A percentile compares a stretch with the other conserved stretches of the same genome.
Evolutionary conservation across 2,888 invertebrate species (phyloP).

Genomic region (Habrosyne pyritoides): DNA sequence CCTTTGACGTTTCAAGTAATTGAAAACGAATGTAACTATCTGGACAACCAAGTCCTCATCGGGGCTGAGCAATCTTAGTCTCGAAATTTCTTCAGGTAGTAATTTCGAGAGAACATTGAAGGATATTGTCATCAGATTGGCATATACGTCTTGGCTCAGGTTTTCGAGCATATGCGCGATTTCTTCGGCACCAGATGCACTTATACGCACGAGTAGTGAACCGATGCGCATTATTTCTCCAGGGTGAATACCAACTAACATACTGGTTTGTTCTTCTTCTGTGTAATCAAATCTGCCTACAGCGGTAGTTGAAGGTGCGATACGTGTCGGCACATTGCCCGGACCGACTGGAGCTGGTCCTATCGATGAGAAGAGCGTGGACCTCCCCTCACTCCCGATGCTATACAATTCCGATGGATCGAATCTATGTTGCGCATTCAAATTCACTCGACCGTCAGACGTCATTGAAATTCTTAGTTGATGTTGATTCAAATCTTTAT

Average conservation of each 20-base stretch:
- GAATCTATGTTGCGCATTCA: conserved; percentile 72
- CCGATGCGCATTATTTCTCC: conserved; percentile 73
- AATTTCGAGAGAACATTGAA: conserved; percentile 65
- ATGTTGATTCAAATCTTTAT: conserved; percentile 80
- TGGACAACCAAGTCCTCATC: conserved; percentile 72
- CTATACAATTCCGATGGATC: conserved; percentile 64
- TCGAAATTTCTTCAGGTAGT: conserved; percentile 65
- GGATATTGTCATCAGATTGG: conserved; percentile 67
- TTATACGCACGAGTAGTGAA: conserved; percentile 58
- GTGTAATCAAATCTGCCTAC: conserved; percentile 43
- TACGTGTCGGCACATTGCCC: conserved; percentile 59
- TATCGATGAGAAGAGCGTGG: conserved; percentile 59
- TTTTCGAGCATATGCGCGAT: conserved; percentile 62
- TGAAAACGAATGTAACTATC: conserved; percentile 71
- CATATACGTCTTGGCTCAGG: conserved; percentile 66
- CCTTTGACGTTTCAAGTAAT: conserved; percentile 67
- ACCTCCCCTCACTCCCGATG: conserved; percentile 57
- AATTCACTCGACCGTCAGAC: conserved; percentile 69
- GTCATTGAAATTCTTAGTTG: conserved; percentile 77
- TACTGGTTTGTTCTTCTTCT: conserved; percentile 47
- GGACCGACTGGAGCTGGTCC: conserved; percentile 55
- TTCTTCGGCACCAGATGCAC: conserved; percentile 64
- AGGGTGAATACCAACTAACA: conserved; percentile 65
- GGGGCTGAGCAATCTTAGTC: conserved; percentile 61
- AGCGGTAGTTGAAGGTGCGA: conserved; percentile 44